These are phyloP conservation scores for Meloidogyne hapla DNA, from an alignment of 1,140 invertebrate genomes.

Conservation along the genomic window DNA sequence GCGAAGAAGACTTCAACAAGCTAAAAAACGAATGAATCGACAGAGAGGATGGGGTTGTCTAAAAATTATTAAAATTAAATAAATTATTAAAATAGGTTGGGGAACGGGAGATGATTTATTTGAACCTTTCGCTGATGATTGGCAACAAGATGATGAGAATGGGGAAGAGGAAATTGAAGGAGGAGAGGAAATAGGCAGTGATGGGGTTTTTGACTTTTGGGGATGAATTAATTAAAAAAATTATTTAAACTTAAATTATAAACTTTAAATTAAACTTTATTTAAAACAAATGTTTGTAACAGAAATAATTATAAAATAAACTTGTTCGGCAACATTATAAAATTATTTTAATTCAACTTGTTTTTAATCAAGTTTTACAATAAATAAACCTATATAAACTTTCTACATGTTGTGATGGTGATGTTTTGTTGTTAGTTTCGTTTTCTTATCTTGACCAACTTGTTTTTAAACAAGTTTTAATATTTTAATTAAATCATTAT, in stretches of 20 bases:
- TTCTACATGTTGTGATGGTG: too few relatives aligned
- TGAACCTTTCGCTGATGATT: conserved; percentile 5
- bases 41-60: background rate
- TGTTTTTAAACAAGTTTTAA: background rate
- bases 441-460: background rate
- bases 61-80: background rate
- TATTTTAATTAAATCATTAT: too few relatives aligned
- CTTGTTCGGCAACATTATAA: too few relatives aligned
- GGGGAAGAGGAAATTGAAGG: background rate
- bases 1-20: background rate
- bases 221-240: background rate
- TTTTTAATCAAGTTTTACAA: background rate
- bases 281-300: too few relatives aligned
- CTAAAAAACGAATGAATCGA: background rate
- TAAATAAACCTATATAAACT: too few relatives aligned
- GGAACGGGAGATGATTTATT: background rate
- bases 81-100: background rate
- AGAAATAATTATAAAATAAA: too few relatives aligned
- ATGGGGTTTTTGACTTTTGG: background rate
- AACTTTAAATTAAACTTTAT: too few relatives aligned
- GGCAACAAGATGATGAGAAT: background rate
- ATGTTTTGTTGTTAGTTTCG: background rate
- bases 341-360: background rate
- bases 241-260: too few relatives aligned
- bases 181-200: background rate